A percentile compares a stretch with the other conserved stretches of the same genome.
phyloP scores from a whole-genome alignment of 1,140 invertebrate species.

The Rhopalosiphum maidis region DNA sequence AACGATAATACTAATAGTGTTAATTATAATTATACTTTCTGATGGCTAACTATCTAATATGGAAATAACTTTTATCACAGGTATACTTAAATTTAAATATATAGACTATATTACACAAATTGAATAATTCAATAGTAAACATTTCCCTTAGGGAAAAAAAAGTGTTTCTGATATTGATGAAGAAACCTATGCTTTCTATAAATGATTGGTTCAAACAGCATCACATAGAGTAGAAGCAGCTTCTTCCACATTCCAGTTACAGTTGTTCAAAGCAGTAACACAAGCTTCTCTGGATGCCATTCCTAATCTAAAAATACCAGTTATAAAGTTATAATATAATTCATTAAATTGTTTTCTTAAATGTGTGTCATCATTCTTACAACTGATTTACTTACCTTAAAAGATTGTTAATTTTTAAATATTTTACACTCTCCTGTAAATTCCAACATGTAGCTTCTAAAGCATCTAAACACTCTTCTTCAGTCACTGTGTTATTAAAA shows the following conservation, averaged over 20 bases:
- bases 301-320: slow-evolving; percentile 69
- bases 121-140: slow-evolving; percentile 13
- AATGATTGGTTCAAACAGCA: slow-evolving; percentile 10
- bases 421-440: slow-evolving; percentile 62
- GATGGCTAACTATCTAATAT: slow-evolving; percentile 27
- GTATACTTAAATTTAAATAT: slow-evolving; percentile 28
- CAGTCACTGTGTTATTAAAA: slow-evolving; percentile 64
- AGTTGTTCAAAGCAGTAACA: slow-evolving; percentile 73
- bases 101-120: background rate
- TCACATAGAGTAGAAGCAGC: slow-evolving; percentile 83
- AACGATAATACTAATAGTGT: background rate
- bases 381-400: slow-evolving; percentile 14
- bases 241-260: slow-evolving; percentile 81
- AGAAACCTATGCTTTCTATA: background rate
- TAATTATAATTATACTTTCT: background rate
- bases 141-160: slow-evolving; percentile 32
- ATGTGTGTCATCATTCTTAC: background rate
- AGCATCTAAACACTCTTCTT: slow-evolving; percentile 69
- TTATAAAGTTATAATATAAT: slow-evolving; percentile 55
- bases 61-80: slow-evolving; percentile 54
- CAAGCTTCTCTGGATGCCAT: slow-evolving; percentile 76
- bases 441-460: slow-evolving; percentile 75
- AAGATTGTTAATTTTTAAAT: slow-evolving; percentile 48
- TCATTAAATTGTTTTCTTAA: background rate
- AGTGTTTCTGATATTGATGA: background rate